A percentile compares a stretch with the other conserved stretches of the same genome.
phyloP scores from a whole-genome alignment of 1,140 invertebrate genomes.

The Lamellibrachia luymesi region DNA sequence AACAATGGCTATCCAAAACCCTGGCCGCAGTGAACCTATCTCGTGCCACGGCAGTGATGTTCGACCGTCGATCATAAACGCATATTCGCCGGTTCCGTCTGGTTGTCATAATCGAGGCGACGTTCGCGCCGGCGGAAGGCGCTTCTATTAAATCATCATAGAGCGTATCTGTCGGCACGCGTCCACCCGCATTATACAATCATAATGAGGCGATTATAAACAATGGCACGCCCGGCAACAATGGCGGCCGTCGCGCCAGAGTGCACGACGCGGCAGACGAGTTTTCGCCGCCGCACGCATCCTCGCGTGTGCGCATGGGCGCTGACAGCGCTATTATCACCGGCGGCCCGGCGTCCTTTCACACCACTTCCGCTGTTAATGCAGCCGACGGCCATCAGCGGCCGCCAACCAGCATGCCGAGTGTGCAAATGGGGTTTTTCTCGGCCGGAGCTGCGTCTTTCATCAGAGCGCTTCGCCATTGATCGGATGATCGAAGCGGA shows the following conservation, averaged over 20 bases:
- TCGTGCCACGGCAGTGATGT: neutral
- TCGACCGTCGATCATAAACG: neutral
- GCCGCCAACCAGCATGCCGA: neutral
- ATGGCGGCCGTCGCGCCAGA: neutral
- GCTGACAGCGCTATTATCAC: neutral
- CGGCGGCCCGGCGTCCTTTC: neutral
- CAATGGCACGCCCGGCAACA: neutral
- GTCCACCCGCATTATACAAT: neutral
- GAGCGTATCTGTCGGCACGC: neutral
- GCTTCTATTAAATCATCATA: neutral
- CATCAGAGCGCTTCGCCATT: neutral
- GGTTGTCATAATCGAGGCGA: neutral
- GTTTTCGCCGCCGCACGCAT: neutral
- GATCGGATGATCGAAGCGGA: neutral
- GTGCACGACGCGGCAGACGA: neutral
- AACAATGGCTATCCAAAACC: neutral
- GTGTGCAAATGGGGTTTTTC: slow-evolving; percentile 4
- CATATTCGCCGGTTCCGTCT: neutral
- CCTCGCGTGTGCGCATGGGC: neutral
- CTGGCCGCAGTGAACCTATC: neutral
- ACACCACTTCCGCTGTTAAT: neutral
- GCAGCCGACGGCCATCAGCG: neutral
- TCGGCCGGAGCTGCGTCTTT: neutral
- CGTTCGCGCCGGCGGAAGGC: neutral
- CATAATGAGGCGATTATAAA: neutral